Evolutionary conservation across 2,113 vertebrate species (phyloP).

Genomic region (Asarcornis scutulata): DNA sequence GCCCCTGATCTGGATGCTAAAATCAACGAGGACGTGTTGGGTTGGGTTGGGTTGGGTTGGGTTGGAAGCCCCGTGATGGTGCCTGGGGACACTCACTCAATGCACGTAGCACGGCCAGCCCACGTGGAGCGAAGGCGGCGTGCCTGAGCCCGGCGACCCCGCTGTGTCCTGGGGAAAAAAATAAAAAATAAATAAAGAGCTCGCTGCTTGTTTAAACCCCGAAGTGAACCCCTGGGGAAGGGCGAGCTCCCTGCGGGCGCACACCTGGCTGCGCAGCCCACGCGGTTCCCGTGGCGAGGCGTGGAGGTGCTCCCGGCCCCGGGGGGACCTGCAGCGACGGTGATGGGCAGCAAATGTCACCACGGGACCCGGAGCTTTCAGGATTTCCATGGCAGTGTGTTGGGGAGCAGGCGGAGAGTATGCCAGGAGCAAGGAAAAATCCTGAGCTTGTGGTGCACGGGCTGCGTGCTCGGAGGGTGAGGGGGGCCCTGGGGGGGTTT

Average conservation of each 20-base stretch:
- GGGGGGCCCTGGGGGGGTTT: too few relatives aligned
- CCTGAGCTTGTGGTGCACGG: neutral
- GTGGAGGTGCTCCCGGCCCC: neutral
- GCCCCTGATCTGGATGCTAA: neutral
- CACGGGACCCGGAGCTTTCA: neutral
- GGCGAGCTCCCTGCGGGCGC: neutral
- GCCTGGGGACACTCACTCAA: constrained; percentile 11
- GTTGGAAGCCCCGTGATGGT: neutral
- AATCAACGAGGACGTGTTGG: neutral
- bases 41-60: too few relatives aligned
- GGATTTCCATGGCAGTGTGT: constrained; percentile 6
- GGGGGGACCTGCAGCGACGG: neutral
- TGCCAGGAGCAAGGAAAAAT: neutral
- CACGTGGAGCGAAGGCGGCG: constrained; percentile 22
- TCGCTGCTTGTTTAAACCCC: neutral
- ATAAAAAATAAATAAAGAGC: neutral
- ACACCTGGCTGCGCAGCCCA: neutral
- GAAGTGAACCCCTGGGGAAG: neutral
- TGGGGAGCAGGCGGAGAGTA: neutral
- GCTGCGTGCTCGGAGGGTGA: neutral
- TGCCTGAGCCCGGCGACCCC: neutral
- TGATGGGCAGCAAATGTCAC: accelerated
- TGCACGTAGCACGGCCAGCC: neutral
- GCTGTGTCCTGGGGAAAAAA: neutral
- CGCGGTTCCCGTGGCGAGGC: neutral